Evolutionary conservation across 2,113 vertebrate species (phyloP), one percentile per base, ranked within the genome.

Genomic region (Gobio gobio): DNA sequence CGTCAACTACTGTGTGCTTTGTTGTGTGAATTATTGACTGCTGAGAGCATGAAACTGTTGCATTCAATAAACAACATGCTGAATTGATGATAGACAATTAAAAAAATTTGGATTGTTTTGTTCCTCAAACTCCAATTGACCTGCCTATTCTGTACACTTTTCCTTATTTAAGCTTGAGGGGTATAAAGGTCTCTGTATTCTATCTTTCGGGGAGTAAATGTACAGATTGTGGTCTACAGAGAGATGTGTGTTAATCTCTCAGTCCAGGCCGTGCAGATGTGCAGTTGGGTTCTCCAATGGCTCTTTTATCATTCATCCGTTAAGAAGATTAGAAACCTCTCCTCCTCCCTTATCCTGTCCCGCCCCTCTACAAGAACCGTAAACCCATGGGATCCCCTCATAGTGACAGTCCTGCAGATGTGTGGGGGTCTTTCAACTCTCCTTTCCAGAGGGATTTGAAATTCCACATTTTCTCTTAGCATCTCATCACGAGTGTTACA

Each of bases 251-350:
- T 33, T 18, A 76, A 70, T 63, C 68, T 72, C 68, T 72, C 40
- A 22, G 22, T 72, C 16, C 64, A 14, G 22, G 43, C 72, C 12
- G 10, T 74, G 12, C 72, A 43, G 72, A 45, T 45, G 72, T 76
- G 14, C 13, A 49, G 43, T 29, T 51, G 29, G n/a, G 20, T 76
- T 54, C 73, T 51, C 43, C 24, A 76, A 54, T 3, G 18, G 24
- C n/a, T 49, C 45, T 76, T 74, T 74, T 54, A 51, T 76, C n/a
- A 76, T 54, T 54, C 13, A 54, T 26, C 29, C 16, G 33, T 56
- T 56, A 54, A 76, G 47, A 76, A 56, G 74, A 76, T 33, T 76
- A 54, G 49, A 10, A 33, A 33, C 18, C 74, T 56, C 49, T 76
- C 49, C 45, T 76, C 45, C 9, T 51, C 45, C 22, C 36, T 76